Evolutionary conservation across 2,797 vertebrate species (phyloP).

Genomic region (Falco columbarius): DNA sequence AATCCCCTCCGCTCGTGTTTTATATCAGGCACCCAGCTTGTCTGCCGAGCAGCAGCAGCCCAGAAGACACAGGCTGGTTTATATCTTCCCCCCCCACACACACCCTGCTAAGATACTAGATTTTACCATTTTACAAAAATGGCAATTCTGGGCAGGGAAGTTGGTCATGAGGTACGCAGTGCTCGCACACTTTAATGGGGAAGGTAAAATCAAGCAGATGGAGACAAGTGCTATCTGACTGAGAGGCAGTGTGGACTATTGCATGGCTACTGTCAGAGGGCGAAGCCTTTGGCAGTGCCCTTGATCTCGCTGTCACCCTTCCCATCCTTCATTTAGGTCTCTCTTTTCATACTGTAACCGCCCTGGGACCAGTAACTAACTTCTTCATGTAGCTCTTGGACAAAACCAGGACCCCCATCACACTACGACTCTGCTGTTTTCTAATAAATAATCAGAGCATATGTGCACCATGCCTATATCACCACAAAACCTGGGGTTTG

Average conservation of each 20-base stretch:
- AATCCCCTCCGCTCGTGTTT: neutral
- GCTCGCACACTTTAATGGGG: fast-evolving
- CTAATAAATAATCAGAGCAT: conserved; percentile 45
- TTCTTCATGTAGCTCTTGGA: neutral
- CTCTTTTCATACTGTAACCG: neutral
- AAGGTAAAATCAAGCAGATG: conserved; percentile 1
- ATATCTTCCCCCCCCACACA: too few relatives aligned
- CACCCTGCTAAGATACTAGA: too few relatives aligned
- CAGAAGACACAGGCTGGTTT: neutral
- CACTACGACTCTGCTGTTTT: neutral
- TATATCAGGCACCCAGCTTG: neutral
- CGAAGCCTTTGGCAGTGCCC: conserved; percentile 7
- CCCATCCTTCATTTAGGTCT: neutral
- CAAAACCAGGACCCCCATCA: neutral
- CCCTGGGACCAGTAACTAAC: neutral
- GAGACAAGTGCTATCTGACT: neutral
- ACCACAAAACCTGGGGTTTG: neutral
- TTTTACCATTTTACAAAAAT: neutral
- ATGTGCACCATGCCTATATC: conserved; percentile 46
- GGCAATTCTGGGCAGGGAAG: neutral
- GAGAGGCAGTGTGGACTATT: neutral
- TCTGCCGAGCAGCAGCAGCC: neutral
- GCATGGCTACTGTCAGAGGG: conserved; percentile 7
- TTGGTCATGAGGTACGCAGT: neutral
- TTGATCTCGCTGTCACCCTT: neutral